phyloP scores from a whole-genome alignment of 2,113 vertebrate genomes.

The Chloroceryle aenea region DNA sequence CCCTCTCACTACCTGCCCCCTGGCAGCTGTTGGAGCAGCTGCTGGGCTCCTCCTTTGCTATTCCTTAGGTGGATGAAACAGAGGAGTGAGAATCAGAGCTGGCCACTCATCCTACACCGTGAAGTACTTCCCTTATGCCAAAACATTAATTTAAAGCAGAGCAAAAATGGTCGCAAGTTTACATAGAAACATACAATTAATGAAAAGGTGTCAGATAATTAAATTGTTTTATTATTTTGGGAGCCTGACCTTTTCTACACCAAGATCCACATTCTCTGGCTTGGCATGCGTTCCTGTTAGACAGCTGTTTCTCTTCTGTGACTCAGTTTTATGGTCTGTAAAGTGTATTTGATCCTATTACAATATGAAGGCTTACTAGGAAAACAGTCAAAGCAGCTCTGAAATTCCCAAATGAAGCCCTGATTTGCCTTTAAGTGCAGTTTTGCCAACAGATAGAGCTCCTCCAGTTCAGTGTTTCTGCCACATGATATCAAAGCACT shows the following conservation, averaged over 20 bases:
- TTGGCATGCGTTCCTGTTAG: not conserved
- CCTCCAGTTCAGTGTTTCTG: not conserved
- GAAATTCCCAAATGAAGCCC: not conserved
- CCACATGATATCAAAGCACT: not conserved
- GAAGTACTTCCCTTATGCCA: not conserved
- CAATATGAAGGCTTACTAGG: not conserved
- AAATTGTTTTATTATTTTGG: not conserved
- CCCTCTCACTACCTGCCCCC: not conserved
- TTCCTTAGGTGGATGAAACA: not conserved
- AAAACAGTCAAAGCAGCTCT: not conserved
- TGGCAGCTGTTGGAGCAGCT: rapidly evolving
- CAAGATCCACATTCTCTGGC: not conserved
- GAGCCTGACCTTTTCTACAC: not conserved
- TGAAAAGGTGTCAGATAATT: not conserved
- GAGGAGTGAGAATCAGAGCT: not conserved
- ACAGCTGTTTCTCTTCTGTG: not conserved
- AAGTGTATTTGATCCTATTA: not conserved
- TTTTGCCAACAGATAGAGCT: not conserved
- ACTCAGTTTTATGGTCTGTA: not conserved
- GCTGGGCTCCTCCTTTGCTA: not conserved
- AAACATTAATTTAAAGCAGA: not conserved
- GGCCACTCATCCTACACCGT: not conserved
- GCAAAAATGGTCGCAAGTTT: not conserved
- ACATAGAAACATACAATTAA: not conserved
- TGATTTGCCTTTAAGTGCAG: not conserved